Percentiles rank a stretch among this genome's conserved stretches.
phyloP scores from a whole-genome alignment of 2,113 vertebrate species.

The Prolemur simus region DNA sequence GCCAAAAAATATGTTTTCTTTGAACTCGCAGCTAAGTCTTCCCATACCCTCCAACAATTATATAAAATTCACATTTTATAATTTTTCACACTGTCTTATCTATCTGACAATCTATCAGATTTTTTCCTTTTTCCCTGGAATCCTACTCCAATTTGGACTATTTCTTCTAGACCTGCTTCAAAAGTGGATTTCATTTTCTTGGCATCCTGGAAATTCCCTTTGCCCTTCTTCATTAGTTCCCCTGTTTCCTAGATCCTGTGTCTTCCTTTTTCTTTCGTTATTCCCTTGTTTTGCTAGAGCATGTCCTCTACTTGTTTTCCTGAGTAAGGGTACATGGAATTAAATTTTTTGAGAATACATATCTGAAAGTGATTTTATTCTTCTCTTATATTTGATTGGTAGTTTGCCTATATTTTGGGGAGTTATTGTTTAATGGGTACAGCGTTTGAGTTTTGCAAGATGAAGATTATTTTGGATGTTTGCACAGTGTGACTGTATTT shows the following conservation, averaged over 20 bases:
- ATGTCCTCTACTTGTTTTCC: not conserved
- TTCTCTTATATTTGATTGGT: not conserved
- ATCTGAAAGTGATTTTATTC: not conserved
- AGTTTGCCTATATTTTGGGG: not conserved
- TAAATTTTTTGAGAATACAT: not conserved
- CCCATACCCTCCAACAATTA: not conserved
- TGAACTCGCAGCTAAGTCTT: not conserved
- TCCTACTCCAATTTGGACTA: not conserved
- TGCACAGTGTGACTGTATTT: not conserved
- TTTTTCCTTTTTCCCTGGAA: not conserved
- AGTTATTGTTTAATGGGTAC: not conserved
- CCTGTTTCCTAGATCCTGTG: not conserved
- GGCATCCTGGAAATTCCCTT: not conserved
- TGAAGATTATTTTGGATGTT: not conserved
- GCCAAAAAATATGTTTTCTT: not conserved
- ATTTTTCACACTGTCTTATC: not conserved
- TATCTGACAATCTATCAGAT: not conserved
- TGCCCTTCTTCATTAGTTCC: not conserved
- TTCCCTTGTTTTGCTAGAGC: not conserved
- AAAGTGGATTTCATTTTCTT: not conserved
- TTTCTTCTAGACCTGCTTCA: not conserved
- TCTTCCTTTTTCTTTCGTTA: not conserved
- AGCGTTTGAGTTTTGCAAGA: constrained; percentile 33
- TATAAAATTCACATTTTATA: not conserved
- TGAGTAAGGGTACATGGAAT: not conserved